These are phyloP conservation scores for Enteromius treurensis DNA, from an alignment of 2,797 vertebrate species.

Conservation along the genomic window DNA sequence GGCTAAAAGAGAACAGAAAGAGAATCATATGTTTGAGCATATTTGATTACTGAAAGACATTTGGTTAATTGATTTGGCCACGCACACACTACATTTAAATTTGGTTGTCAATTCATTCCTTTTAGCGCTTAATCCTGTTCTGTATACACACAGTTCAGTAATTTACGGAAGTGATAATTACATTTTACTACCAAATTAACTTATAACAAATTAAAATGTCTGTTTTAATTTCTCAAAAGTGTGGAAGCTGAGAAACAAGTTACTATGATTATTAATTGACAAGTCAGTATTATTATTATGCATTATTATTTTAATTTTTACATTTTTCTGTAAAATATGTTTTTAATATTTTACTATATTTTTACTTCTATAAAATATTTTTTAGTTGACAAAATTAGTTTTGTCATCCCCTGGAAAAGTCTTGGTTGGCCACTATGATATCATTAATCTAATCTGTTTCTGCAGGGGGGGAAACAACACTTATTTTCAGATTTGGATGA, in stretches of 20 bases:
- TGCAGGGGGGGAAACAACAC: background rate
- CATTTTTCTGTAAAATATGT: too few species aligned
- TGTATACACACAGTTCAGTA: too few species aligned
- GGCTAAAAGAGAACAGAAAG: slow-evolving; percentile 76
- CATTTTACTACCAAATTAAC: too few species aligned
- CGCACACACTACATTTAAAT: too few species aligned
- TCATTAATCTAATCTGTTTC: background rate
- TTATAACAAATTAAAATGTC: too few species aligned
- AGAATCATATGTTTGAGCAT: slow-evolving; percentile 12
- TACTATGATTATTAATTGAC: background rate
- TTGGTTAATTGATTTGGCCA: background rate
- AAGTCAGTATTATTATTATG: too few species aligned
- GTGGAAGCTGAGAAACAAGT: background rate
- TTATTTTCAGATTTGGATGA: slow-evolving; percentile 11
- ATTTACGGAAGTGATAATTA: too few species aligned
- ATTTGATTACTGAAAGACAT: background rate
- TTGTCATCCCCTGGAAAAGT: background rate
- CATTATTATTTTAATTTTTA: too few species aligned
- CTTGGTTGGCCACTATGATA: background rate
- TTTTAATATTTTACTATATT: background rate
- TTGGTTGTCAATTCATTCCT: too few species aligned
- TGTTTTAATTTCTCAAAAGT: background rate
- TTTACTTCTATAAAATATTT: background rate
- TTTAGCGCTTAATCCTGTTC: too few species aligned
- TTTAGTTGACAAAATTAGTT: too few species aligned